These are phyloP conservation scores for Pangasius djambal DNA, from an alignment of 2,797 vertebrate species.

Conservation along the genomic window DNA sequence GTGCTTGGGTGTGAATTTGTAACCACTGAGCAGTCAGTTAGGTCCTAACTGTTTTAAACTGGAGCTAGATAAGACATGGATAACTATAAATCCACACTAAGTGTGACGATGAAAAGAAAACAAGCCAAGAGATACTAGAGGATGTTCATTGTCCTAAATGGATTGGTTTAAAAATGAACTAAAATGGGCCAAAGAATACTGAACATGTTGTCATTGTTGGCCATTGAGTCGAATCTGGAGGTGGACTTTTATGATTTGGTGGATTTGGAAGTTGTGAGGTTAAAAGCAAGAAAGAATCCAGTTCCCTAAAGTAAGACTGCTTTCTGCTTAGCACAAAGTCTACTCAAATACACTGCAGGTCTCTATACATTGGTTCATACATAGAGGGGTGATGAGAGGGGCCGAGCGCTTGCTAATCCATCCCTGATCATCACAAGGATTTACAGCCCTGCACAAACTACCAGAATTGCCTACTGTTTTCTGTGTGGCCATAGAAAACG, in stretches of 20 bases:
- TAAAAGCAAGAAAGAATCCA: not conserved
- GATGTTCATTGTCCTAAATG: not conserved
- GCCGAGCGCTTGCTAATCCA: not conserved
- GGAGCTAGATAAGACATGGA: not conserved
- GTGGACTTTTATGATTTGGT: not conserved
- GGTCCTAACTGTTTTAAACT: not conserved
- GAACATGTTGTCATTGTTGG: not conserved
- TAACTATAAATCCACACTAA: not conserved
- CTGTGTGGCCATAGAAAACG: not conserved
- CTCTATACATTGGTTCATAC: not conserved
- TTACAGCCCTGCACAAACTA: not conserved
- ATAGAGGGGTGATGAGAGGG: not conserved
- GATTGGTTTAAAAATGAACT: not conserved
- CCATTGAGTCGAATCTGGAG: not conserved
- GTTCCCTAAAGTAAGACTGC: not conserved
- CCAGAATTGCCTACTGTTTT: not conserved
- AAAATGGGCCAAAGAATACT: not conserved
- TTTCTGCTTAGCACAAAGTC: not conserved
- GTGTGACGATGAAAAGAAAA: not conserved
- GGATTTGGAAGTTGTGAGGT: not conserved
- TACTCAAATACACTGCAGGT: not conserved
- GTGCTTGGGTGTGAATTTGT: not conserved
- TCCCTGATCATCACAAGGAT: not conserved
- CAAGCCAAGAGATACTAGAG: not conserved
- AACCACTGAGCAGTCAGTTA: not conserved